These are phyloP conservation scores for Wasmannia auropunctata DNA, from an alignment of 1,140 invertebrate species.

Conservation along the genomic window DNA sequence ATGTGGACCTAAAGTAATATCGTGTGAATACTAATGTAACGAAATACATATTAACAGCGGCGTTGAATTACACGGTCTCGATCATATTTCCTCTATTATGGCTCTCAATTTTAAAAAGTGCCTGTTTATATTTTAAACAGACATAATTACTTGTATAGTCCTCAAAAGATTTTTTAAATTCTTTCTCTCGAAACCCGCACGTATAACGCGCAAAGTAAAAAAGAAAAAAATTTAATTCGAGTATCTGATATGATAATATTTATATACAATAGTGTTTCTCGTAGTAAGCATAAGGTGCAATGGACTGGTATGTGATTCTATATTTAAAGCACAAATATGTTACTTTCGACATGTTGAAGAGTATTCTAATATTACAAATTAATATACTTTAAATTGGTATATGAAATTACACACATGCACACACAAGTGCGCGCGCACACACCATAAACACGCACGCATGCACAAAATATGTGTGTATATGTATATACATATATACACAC, in stretches of 20 bases:
- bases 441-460: too few species aligned
- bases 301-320: slow-evolving; percentile 83
- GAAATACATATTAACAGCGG: background rate
- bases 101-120: slow-evolving; percentile 8
- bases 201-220: slow-evolving; percentile 27
- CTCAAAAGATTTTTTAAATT: slow-evolving; percentile 33
- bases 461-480: too few species aligned
- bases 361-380: slow-evolving; percentile 82
- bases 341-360: slow-evolving; percentile 79
- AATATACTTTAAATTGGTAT: slow-evolving; percentile 76
- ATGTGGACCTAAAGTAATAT: background rate
- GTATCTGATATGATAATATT: slow-evolving; percentile 71
- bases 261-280: slow-evolving; percentile 71
- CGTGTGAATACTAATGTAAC: background rate
- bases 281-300: slow-evolving; percentile 74
- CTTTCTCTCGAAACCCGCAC: slow-evolving; percentile 26
- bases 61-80: background rate
- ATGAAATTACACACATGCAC: slow-evolving; percentile 64
- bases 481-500: background rate
- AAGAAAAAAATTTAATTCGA: slow-evolving; percentile 48
- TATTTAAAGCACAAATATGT: slow-evolving; percentile 83
- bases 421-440: too few species aligned
- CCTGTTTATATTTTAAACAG: slow-evolving; percentile 9
- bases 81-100: slow-evolving; percentile 6
- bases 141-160: slow-evolving; percentile 40